A percentile compares a stretch with the other conserved stretches of the same genome.
Conservation (phyloP, 2,888 invertebrate genomes). For the Lasius fuliginosus region DNA sequence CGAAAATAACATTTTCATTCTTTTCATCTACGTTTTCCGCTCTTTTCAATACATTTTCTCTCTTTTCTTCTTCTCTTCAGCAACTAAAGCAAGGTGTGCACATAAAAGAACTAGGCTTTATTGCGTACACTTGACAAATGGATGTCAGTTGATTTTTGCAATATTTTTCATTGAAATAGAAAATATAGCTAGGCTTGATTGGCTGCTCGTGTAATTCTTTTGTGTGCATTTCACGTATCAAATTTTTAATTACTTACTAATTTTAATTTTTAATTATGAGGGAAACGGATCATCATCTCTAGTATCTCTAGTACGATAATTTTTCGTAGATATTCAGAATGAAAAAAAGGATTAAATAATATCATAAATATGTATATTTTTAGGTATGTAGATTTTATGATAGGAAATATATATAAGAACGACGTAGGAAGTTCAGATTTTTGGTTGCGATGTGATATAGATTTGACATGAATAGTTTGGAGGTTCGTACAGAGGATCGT, state of each 20-base stretch:
- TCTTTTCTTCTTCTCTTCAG: neutral
- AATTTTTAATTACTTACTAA: constrained; percentile 10
- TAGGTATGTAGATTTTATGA: neutral
- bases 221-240: neutral
- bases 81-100: constrained; percentile 4
- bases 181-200: neutral
- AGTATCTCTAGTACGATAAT: neutral
- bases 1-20: constrained; percentile 31
- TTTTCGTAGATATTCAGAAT: neutral
- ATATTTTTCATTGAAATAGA: neutral
- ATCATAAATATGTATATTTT: neutral
- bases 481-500: neutral
- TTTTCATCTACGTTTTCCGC: neutral
- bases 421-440: neutral
- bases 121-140: constrained; percentile 1
- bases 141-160: constrained; percentile 21
- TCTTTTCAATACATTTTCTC: neutral
- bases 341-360: neutral
- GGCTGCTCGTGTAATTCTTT: neutral
- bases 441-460: neutral
- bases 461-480: neutral
- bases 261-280: neutral
- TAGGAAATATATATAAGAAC: neutral
- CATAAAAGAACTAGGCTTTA: constrained; percentile 26
- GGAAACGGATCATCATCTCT: neutral